These are phyloP conservation scores for Pachyseris speciosa DNA, from an alignment of 64 coral and sea anemone species.

Conservation along the genomic window DNA sequence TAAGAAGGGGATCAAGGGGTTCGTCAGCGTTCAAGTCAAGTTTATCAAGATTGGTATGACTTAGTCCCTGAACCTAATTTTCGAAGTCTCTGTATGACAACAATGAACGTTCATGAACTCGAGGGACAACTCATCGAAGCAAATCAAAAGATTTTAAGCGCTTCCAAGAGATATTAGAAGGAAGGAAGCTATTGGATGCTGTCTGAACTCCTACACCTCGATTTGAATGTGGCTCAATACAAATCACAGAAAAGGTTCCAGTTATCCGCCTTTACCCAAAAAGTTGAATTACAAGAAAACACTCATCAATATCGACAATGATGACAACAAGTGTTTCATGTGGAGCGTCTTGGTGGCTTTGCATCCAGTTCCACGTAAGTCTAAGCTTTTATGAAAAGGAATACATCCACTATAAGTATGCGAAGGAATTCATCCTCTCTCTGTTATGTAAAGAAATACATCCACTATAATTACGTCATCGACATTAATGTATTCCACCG, in stretches of 20 bases:
- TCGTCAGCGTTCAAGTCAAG: conserved; percentile 17
- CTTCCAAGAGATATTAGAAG: not conserved
- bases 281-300: conserved; percentile 32
- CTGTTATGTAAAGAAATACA: too few relatives aligned
- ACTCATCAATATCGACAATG: conserved; percentile 57
- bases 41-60: conserved; percentile 30
- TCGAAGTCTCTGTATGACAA: conserved; percentile 31
- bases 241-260: conserved; percentile 27
- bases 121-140: not conserved
- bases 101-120: conserved; percentile 10
- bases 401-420: too few relatives aligned
- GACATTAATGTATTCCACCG: too few relatives aligned
- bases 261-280: conserved; percentile 50
- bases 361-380: not conserved
- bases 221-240: conserved; percentile 57
- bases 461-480: too few relatives aligned
- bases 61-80: conserved; percentile 42
- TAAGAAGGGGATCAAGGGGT: conserved; percentile 48
- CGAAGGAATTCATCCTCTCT: too few relatives aligned
- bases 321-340: conserved; percentile 59
- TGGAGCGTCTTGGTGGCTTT: conserved; percentile 58
- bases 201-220: conserved; percentile 21
- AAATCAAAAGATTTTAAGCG: conserved; percentile 26
- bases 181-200: conserved; percentile 51
- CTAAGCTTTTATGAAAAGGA: too few relatives aligned